phyloP scores from a whole-genome alignment of 2,888 invertebrate genomes.

The Galerucella pusilla region DNA sequence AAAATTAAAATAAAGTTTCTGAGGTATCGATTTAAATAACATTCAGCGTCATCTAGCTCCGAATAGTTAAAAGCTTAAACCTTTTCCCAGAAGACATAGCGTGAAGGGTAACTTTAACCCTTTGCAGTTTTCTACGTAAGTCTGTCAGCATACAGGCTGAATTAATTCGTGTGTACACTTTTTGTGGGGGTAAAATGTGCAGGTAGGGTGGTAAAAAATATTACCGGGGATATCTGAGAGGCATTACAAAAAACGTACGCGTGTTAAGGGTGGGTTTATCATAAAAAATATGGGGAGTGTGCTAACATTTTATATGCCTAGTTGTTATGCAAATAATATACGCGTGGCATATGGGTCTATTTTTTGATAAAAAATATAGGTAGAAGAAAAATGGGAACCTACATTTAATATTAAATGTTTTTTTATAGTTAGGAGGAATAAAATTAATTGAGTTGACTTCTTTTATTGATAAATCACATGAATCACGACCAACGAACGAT shows the following conservation, averaged over 20 bases:
- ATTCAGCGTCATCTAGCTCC: constrained; percentile 8
- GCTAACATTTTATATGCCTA: too few species aligned
- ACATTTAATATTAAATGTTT: not conserved
- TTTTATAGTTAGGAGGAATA: too few species aligned
- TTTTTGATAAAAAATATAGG: not conserved
- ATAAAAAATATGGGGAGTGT: not conserved
- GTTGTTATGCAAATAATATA: not conserved
- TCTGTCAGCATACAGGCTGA: not conserved
- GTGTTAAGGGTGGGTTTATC: not conserved
- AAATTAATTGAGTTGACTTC: too few species aligned
- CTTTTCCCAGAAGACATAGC: not conserved
- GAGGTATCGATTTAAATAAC: constrained; percentile 12
- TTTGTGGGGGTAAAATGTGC: constrained; percentile 25
- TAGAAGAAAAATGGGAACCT: not conserved
- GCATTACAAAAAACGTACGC: not conserved
- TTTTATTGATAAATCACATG: too few species aligned
- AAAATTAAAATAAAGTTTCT: not conserved
- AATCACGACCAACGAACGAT: too few species aligned
- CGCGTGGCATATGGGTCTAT: not conserved
- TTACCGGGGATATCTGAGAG: constrained; percentile 5
- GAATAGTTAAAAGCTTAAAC: not conserved
- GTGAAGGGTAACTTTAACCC: constrained; percentile 14
- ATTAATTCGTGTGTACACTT: constrained; percentile 9
- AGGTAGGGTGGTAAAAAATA: constrained; percentile 13
- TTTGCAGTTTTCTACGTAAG: constrained; percentile 19